Conservation (phyloP, 1,140 invertebrate species). For the Drosophila kurseongensis region DNA sequence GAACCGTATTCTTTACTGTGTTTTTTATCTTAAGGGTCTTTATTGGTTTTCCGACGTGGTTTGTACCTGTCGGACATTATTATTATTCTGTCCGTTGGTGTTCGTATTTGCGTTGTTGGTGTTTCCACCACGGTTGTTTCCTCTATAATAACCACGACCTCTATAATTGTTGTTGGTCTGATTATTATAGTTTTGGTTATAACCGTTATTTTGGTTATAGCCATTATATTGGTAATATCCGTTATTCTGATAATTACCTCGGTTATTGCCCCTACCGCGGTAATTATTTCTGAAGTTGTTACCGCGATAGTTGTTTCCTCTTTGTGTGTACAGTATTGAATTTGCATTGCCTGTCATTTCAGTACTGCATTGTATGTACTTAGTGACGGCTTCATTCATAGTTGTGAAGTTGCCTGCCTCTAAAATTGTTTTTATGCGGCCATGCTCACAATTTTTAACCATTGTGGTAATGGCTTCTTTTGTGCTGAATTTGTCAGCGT, state of each 20-base stretch:
- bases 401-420: no score
- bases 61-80: background rate
- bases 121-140: conserved; percentile 6
- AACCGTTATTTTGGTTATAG: no score
- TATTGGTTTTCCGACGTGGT: background rate
- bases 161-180: background rate
- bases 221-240: no score
- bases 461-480: background rate
- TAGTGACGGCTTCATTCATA: no score
- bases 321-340: background rate
- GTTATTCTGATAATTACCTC: no score
- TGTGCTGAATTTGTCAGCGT: conserved; percentile 3
- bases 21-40: conserved; percentile 1
- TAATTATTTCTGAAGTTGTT: background rate
- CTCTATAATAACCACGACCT: background rate
- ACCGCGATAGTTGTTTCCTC: conserved; percentile 1
- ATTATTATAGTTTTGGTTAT: background rate
- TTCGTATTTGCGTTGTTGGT: background rate
- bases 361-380: conserved; percentile 2
- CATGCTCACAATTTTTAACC: background rate
- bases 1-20: background rate
- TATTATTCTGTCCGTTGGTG: background rate
- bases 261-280: no score
- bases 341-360: background rate
- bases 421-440: no score